phyloP scores from a whole-genome alignment of 1,140 invertebrate species.

The Drosophila subpulchrella region DNA sequence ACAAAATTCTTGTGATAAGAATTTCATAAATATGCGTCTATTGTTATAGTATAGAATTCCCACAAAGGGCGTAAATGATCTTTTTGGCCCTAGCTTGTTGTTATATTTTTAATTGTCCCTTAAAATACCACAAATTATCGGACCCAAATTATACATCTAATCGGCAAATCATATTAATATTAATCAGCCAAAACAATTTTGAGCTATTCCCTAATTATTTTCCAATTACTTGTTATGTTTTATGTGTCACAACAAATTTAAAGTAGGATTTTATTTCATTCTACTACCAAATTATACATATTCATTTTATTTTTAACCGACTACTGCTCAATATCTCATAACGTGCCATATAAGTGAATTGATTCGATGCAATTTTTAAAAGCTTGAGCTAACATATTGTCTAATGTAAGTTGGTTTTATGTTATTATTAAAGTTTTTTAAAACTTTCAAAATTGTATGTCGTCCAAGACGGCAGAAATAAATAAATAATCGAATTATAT shows the following conservation, averaged over 20 bases:
- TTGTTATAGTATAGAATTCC: constrained; percentile 63
- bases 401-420: constrained; percentile 7
- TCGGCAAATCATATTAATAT: background rate
- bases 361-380: constrained; percentile 30
- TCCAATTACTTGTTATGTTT: constrained; percentile 6
- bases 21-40: constrained; percentile 50
- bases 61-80: constrained; percentile 13
- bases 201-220: background rate
- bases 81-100: constrained; percentile 26
- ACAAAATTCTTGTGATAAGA: constrained; percentile 78
- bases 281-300: background rate
- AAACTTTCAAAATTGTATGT: background rate
- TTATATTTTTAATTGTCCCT: constrained; percentile 27
- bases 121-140: constrained; percentile 10
- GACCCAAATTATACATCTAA: background rate
- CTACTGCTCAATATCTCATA: constrained; percentile 46
- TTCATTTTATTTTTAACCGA: background rate
- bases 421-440: constrained; percentile 7
- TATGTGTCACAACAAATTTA: constrained; percentile 2
- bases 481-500: constrained; percentile 28
- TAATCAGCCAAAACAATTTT: background rate
- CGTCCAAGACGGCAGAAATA: constrained; percentile 20
- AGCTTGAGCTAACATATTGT: constrained; percentile 14
- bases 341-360: constrained; percentile 45
- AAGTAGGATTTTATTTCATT: constrained; percentile 2